Percentiles rank a stretch among this genome's conserved stretches.
These are phyloP conservation scores for Sclerurus mexicanus DNA, from an alignment of 2,113 vertebrate species.

Conservation along the genomic window DNA sequence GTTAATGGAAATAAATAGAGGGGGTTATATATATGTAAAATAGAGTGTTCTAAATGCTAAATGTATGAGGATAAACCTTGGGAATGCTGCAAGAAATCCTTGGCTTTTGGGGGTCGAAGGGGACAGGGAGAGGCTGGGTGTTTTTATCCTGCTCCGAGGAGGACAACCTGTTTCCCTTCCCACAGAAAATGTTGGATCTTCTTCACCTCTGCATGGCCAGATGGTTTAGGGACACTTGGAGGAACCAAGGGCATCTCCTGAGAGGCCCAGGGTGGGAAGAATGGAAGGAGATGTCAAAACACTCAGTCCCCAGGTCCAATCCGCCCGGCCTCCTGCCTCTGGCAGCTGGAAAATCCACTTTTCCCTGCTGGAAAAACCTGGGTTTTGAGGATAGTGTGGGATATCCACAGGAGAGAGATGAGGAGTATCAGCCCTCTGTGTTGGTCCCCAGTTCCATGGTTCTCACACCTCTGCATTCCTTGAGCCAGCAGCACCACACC, in stretches of 20 bases:
- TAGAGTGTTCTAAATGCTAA: constrained; percentile 4
- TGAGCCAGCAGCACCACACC: not conserved
- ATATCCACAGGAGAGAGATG: not conserved
- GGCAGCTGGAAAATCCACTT: not conserved
- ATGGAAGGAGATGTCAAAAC: not conserved
- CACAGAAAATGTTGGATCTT: not conserved
- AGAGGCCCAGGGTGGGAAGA: not conserved
- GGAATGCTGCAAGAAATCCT: not conserved
- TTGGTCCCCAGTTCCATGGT: not conserved
- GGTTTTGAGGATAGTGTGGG: not conserved
- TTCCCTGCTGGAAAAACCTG: not conserved
- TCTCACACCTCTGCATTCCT: not conserved
- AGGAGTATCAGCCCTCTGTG: not conserved
- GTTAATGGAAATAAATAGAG: not conserved
- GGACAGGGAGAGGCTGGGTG: not conserved
- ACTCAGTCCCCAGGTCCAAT: not conserved
- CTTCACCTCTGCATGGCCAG: not conserved
- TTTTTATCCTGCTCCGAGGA: not conserved
- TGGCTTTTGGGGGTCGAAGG: not conserved
- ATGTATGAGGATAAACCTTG: not conserved
- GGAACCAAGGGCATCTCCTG: too few species aligned
- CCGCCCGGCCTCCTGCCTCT: not conserved
- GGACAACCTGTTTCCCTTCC: not conserved
- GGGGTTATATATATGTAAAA: not conserved
- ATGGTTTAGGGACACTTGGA: not conserved